Conservation (phyloP, 2,797 vertebrate genomes). For the Mormyrops boulengeri region DNA sequence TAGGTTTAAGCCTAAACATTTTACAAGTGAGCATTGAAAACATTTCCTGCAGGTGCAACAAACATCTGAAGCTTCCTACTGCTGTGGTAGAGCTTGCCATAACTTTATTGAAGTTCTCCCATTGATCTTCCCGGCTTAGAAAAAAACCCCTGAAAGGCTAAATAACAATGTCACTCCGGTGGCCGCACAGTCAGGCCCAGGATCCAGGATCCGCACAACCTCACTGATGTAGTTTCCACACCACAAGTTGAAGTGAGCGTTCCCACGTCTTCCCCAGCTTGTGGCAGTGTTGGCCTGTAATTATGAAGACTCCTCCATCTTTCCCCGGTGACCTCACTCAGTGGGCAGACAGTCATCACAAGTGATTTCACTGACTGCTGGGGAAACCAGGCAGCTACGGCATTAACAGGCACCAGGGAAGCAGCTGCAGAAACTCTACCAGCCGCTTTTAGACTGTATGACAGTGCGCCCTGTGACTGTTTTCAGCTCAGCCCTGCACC, state of each 20-base stretch:
- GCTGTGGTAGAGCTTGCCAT: neutral
- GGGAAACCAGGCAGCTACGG: neutral
- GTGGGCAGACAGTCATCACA: neutral
- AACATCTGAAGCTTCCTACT: neutral
- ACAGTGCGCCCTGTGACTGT: neutral
- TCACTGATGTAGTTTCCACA: neutral
- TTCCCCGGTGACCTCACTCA: neutral
- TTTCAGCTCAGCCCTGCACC: neutral
- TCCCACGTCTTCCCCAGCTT: neutral
- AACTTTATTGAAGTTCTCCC: neutral
- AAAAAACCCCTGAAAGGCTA: neutral
- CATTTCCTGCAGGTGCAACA: neutral
- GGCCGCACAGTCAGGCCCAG: neutral
- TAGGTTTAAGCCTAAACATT: neutral
- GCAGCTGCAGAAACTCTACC: neutral
- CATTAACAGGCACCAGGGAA: neutral
- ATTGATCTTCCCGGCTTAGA: neutral
- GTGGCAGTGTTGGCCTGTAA: neutral
- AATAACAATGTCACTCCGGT: neutral
- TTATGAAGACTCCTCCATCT: neutral
- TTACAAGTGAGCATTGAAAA: neutral
- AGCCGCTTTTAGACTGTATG: neutral
- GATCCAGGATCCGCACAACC: neutral
- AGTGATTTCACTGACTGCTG: neutral
- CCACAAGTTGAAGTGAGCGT: neutral